Evolutionary conservation across 2,888 invertebrate genomes (phyloP).

Genomic region (Chamaedrilus cognettii): DNA sequence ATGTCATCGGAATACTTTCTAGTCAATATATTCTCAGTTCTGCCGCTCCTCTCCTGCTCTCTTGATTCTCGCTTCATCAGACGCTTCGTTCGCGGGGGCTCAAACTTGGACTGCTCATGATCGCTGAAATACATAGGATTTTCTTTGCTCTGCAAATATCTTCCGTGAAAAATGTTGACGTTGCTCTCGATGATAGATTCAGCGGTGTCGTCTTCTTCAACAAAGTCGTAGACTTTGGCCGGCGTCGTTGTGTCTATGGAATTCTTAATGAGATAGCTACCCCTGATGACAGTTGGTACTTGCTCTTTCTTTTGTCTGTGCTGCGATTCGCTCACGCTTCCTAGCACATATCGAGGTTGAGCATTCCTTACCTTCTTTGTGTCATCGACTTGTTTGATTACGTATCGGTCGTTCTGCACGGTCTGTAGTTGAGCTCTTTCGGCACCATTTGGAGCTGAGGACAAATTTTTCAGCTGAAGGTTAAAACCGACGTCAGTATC

Average conservation of each 20-base stretch:
- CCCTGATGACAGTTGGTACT: conserved; percentile 30
- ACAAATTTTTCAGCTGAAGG: background rate
- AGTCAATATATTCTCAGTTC: too few species aligned
- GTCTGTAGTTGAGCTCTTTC: background rate
- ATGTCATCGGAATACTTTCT: too few species aligned
- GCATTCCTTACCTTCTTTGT: background rate
- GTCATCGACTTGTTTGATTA: background rate
- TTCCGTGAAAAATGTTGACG: conserved; percentile 32
- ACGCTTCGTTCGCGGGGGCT: too few species aligned
- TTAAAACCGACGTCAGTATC: background rate
- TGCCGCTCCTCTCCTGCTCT: too few species aligned
- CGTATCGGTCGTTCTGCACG: conserved; percentile 1
- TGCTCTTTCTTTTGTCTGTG: background rate
- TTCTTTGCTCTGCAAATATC: conserved; percentile 30
- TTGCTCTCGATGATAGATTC: conserved; percentile 29
- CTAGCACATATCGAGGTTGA: conserved; percentile 4
- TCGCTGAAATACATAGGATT: conserved; percentile 37
- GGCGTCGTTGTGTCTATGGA: conserved; percentile 34
- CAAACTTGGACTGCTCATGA: too few species aligned
- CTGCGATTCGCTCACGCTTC: background rate
- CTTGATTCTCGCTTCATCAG: too few species aligned
- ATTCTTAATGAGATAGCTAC: conserved; percentile 37
- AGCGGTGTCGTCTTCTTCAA: conserved; percentile 22
- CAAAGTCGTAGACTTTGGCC: conserved; percentile 32
- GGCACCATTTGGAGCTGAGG: background rate